phyloP scores from a whole-genome alignment of 2,797 vertebrate genomes.

The Aldrovandia affinis region DNA sequence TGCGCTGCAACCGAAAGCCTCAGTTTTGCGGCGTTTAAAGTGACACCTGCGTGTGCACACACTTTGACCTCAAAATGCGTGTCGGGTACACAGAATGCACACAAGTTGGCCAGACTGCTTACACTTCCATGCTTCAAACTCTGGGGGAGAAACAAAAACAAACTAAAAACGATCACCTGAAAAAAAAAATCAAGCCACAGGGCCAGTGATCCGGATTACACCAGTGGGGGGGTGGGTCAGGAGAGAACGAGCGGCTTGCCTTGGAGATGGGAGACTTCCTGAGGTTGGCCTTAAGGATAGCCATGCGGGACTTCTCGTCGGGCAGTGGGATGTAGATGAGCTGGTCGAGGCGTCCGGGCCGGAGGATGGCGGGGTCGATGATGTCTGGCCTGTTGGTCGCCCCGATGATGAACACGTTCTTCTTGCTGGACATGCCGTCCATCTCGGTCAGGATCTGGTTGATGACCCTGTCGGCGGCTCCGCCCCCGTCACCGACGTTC shows the following conservation, averaged over 20 bases:
- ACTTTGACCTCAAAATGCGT: no score
- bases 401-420: constrained; percentile 97
- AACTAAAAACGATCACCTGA: no score
- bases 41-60: no score
- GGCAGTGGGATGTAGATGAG: constrained; percentile 81
- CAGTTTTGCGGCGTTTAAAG: no score
- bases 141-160: no score
- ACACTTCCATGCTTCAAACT: no score
- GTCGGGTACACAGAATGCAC: no score
- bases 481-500: constrained; percentile 92
- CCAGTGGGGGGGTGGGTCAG: background rate
- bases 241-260: constrained; percentile 64
- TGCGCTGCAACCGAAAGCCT: no score
- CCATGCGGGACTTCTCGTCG: constrained; percentile 80
- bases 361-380: constrained; percentile 95
- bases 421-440: constrained; percentile 99
- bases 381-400: constrained; percentile 98
- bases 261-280: constrained; percentile 96
- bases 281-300: constrained; percentile 90
- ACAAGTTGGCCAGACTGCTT: no score
- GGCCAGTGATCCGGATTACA: background rate
- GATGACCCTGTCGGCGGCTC: constrained; percentile 94
- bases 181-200: no score
- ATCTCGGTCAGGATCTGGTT: constrained; percentile 98
- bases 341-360: constrained; percentile 85